Conservation (phyloP, 2,113 vertebrate genomes). For the Gnathonemus longibarbis region DNA sequence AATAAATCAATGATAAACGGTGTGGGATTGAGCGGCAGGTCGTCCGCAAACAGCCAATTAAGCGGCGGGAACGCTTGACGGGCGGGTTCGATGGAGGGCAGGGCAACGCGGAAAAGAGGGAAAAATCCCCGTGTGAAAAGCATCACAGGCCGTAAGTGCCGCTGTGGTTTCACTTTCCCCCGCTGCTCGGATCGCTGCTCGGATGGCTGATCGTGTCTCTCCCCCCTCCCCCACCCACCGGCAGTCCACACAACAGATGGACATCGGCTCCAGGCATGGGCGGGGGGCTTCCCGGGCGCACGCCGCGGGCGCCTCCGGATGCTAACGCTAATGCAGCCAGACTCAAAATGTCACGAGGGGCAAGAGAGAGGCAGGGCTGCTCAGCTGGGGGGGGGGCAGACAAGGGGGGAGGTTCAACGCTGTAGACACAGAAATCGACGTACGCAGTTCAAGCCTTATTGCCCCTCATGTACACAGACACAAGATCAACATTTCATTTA, state of each 20-base stretch:
- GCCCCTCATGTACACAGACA: background rate
- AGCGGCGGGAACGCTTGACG: background rate
- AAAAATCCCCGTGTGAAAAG: background rate
- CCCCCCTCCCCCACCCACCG: background rate
- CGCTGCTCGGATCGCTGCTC: background rate
- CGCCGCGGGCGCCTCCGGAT: background rate
- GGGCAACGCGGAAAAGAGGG: background rate
- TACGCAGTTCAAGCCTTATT: background rate
- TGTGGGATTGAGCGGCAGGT: conserved; percentile 2
- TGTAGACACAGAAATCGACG: background rate
- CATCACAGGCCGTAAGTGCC: background rate
- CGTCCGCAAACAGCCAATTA: background rate
- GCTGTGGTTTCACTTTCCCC: background rate
- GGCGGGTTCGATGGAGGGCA: background rate
- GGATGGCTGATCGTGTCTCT: background rate
- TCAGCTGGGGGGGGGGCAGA: background rate
- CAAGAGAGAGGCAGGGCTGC: background rate
- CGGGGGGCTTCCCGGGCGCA: background rate
- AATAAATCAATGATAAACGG: conserved; percentile 18
- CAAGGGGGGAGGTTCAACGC: background rate
- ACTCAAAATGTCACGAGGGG: background rate
- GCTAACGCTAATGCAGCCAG: background rate
- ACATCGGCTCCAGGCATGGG: background rate
- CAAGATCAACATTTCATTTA: conserved; percentile 8
- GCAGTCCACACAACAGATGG: conserved; percentile 6